Base-by-base conservation (phyloP, 2,113 vertebrate genomes). In the Paedocypris sp. region DNA sequence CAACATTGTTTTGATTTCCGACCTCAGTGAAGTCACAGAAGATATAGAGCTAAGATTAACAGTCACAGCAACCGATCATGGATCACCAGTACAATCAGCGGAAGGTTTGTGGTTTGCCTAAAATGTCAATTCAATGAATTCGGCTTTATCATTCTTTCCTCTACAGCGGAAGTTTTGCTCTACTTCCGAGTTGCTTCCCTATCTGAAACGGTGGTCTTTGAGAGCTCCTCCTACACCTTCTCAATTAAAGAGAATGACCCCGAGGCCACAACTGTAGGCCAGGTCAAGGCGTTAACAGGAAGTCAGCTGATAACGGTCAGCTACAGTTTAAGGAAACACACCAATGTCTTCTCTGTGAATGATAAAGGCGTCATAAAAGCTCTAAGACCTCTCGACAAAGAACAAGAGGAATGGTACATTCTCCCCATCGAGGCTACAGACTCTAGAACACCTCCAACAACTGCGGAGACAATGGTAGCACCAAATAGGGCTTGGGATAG, bases 401-500 rank as follows among this genome's bases (percentile, higher is more conserved):
- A 89, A 12, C 9, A 77, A 8, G 15, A 74, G 3, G 80, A 86
- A 45, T 72, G 75, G 35, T 88, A 82, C 76, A 68, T 74, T 60
- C 26, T 89, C 56, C 46, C 77, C 0, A 80, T 88, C 64, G 72
- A 86, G 70, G 88, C 86, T 4, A 62, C 74, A 60, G 86, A 88
- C 71, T 82, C 77, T 1, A 66, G 64, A 53, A 13, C 25, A 18
- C 85, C 85, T 12, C 75, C 82, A 13, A 83, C 75, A 16, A 80
- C 80, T 29, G 84, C 85, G 15, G 15, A 62, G 3, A 22, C 81
- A 51, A 29, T 71, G 82, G 87, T 89, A 86, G 1, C 4, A 2
- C 12, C 39, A 53, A 53, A 3, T 22, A 13, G 15, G 6, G 20
- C 32, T 33, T 22, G n/a, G n/a, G n/a, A n/a, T n/a, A n/a, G n/a